A percentile compares a stretch with the other conserved stretches of the same genome.
Evolutionary conservation across 2,888 invertebrate species (phyloP).

Genomic region (Trachelus troglodyta): DNA sequence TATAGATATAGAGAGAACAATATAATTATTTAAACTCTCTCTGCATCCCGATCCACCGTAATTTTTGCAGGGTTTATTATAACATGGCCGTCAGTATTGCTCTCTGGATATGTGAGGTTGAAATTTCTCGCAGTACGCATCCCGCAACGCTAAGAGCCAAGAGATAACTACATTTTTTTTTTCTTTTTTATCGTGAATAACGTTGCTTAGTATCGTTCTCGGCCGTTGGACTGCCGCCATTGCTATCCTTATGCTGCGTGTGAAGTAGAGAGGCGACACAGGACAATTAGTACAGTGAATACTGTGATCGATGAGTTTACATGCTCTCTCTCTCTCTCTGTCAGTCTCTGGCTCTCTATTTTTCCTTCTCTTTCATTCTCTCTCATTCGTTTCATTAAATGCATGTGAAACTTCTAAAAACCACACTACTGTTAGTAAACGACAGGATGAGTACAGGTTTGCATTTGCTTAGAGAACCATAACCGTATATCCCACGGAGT

Average conservation of each 20-base stretch:
- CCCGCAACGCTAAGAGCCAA: neutral
- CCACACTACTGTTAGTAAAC: neutral
- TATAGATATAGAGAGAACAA: neutral
- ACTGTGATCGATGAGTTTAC: neutral
- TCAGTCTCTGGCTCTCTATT: too few species aligned
- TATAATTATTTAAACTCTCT: neutral
- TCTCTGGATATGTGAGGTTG: neutral
- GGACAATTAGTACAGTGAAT: slow-evolving; percentile 53
- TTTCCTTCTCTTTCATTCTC: too few species aligned
- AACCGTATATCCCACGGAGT: neutral
- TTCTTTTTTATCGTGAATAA: neutral
- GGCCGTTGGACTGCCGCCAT: slow-evolving; percentile 46
- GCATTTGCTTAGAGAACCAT: neutral
- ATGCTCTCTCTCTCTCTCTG: neutral
- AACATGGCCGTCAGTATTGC: neutral
- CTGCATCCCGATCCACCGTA: neutral
- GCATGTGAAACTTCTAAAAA: neutral
- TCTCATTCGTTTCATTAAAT: neutral
- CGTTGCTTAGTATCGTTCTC: slow-evolving; percentile 22
- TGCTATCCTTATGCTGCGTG: slow-evolving; percentile 65
- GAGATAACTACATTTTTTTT: neutral
- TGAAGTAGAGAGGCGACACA: slow-evolving; percentile 63
- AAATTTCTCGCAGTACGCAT: neutral
- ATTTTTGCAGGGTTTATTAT: neutral
- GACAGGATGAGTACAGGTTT: neutral